Conservation (phyloP, 2,113 vertebrate genomes). For the Dromiciops gliroides region DNA sequence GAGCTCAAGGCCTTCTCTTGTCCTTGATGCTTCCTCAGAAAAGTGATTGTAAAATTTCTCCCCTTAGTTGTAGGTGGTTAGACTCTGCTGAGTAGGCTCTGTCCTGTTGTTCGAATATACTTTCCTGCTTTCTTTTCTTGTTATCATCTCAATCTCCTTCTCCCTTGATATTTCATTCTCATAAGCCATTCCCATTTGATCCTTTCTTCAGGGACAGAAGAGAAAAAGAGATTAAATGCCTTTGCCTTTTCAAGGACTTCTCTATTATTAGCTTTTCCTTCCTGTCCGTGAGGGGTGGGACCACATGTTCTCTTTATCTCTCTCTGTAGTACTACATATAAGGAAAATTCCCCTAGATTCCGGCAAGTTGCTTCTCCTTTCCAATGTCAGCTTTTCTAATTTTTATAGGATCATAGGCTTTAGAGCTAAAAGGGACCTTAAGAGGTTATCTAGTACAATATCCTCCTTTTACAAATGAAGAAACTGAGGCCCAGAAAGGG, state of each 20-base stretch:
- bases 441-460: background rate
- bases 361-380: background rate
- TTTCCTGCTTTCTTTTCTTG: background rate
- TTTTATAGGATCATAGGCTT: background rate
- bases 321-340: background rate
- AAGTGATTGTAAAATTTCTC: background rate
- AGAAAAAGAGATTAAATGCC: slow-evolving; percentile 16
- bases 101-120: background rate
- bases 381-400: background rate
- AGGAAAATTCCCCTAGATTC: background rate
- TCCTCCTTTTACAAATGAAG: background rate
- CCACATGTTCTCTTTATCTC: background rate
- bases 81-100: background rate
- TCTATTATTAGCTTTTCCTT: background rate
- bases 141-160: background rate
- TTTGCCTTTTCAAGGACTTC: slow-evolving; percentile 20
- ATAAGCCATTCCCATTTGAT: background rate
- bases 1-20: background rate
- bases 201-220: slow-evolving; percentile 12
- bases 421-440: background rate
- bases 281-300: background rate
- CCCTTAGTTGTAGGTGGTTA: background rate
- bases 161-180: background rate
- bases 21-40: background rate
- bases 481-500: background rate